Conservation (phyloP, 2,113 vertebrate species). For the Cryptotis parvus region DNA sequence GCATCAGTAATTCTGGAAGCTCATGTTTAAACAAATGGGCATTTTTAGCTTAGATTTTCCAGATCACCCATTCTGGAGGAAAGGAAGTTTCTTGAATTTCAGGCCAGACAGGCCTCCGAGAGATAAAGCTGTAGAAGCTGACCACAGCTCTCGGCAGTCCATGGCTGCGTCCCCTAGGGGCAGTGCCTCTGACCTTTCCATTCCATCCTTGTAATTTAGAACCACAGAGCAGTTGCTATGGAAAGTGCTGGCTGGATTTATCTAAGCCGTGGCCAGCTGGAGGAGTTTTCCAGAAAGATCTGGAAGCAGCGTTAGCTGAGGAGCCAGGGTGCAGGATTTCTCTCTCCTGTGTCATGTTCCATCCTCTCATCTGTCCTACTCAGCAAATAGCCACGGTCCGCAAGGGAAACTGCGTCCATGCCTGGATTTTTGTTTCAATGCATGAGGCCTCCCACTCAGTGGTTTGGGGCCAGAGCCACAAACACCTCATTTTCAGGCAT, state of each 20-base stretch:
- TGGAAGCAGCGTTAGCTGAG: background rate
- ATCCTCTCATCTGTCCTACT: too few species aligned
- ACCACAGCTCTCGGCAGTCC: background rate
- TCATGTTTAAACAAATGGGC: background rate
- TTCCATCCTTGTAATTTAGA: background rate
- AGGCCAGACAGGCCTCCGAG: background rate
- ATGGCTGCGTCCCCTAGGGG: too few species aligned
- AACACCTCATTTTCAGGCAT: constrained; percentile 63
- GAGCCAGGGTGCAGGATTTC: background rate
- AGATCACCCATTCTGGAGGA: too few species aligned
- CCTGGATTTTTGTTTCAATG: background rate
- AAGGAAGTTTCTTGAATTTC: too few species aligned
- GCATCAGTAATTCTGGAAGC: constrained; percentile 25
- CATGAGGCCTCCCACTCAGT: background rate
- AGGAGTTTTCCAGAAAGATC: background rate
- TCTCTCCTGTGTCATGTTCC: too few species aligned
- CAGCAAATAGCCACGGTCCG: background rate
- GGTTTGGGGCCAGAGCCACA: constrained; percentile 40
- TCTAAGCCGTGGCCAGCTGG: background rate
- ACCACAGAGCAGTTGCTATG: background rate
- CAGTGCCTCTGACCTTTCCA: background rate
- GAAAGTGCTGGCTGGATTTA: background rate
- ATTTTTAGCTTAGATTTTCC: background rate
- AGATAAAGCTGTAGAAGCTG: background rate
- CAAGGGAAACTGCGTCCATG: too few species aligned